phyloP scores from a whole-genome alignment of 2,113 vertebrate species.

The Myotis davidii region DNA sequence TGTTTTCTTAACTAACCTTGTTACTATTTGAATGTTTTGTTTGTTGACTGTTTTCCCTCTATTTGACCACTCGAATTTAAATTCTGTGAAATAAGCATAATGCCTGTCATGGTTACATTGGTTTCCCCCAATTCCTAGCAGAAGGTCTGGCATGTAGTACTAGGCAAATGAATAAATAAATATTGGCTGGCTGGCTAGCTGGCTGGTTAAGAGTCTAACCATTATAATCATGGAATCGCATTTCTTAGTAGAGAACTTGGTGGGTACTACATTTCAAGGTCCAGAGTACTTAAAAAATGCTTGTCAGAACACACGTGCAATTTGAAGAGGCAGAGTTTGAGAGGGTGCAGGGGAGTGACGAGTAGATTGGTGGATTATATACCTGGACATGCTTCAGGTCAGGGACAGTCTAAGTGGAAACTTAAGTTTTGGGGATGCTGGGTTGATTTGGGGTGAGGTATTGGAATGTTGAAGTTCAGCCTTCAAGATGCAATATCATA shows the following conservation, averaged over 20 bases:
- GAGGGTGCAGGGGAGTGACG: not conserved
- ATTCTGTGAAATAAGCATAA: not conserved
- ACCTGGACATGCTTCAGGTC: not conserved
- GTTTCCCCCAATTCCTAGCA: not conserved
- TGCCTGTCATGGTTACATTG: not conserved
- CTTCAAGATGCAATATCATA: not conserved
- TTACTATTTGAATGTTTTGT: not conserved
- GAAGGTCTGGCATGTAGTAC: not conserved
- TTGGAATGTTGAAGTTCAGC: not conserved
- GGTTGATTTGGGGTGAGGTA: not conserved
- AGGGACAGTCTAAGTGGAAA: not conserved
- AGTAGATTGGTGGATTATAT: not conserved
- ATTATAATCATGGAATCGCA: not conserved
- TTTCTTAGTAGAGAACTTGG: not conserved
- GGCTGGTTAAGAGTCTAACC: not conserved
- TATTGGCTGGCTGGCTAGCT: not conserved
- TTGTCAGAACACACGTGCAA: not conserved
- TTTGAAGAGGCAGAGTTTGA: conserved; percentile 32
- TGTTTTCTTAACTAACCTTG: not conserved
- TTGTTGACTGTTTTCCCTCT: not conserved
- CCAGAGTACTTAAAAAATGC: not conserved
- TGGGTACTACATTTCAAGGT: not conserved
- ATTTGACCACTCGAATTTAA: conserved; percentile 2
- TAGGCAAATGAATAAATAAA: not conserved
- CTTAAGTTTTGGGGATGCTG: rapidly evolving